Conservation (phyloP, 2,113 vertebrate genomes). For the Apodemus sylvaticus region DNA sequence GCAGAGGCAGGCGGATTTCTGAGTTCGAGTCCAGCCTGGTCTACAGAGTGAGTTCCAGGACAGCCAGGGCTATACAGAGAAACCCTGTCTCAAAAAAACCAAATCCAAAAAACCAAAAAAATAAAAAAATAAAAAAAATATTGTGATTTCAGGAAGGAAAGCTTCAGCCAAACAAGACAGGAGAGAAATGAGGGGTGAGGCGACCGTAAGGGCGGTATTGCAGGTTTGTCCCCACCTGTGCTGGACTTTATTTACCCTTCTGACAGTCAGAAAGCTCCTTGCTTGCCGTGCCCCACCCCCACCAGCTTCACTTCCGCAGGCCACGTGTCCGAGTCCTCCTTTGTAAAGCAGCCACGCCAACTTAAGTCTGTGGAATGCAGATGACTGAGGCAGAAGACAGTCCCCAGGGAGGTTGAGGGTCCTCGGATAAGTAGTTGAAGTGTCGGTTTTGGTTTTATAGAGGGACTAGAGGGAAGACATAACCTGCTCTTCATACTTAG, state of each 20-base stretch:
- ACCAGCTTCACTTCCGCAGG: conserved; percentile 19
- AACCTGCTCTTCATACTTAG: neutral
- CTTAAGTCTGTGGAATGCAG: neutral
- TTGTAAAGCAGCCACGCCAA: neutral
- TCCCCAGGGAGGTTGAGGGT: neutral
- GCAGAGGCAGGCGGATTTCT: no score
- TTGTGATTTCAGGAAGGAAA: neutral
- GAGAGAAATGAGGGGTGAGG: neutral
- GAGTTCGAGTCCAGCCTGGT: no score
- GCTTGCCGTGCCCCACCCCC: neutral
- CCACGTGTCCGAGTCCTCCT: neutral
- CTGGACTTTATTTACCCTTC: neutral
- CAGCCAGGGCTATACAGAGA: no score
- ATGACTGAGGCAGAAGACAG: neutral
- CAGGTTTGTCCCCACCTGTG: neutral
- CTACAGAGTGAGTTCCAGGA: no score
- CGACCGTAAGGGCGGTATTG: fast-evolving
- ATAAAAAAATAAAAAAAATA: no score
- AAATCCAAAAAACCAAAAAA: no score
- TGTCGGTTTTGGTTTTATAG: neutral
- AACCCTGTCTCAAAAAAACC: no score
- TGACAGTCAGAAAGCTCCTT: neutral
- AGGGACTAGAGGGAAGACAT: neutral
- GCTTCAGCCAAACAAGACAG: neutral
- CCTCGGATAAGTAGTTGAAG: neutral